phyloP scores from a whole-genome alignment of 1,140 invertebrate species.

The Pollicipes pollicipes region DNA sequence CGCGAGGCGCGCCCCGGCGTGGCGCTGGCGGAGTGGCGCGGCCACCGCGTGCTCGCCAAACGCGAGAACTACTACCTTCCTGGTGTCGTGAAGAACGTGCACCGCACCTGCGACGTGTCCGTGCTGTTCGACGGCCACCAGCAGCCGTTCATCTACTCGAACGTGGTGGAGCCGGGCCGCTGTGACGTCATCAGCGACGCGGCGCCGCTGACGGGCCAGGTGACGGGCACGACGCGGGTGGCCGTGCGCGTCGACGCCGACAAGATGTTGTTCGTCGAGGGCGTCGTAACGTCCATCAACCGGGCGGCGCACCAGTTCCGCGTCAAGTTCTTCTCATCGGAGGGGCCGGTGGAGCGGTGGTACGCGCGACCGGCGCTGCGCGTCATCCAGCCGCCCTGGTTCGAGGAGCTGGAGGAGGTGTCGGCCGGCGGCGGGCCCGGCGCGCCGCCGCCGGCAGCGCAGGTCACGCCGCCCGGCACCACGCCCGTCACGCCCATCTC shows the following conservation, averaged over 20 bases:
- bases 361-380: slow-evolving; percentile 71
- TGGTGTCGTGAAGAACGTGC: slow-evolving; percentile 46
- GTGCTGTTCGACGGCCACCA: slow-evolving; percentile 52
- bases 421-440: slow-evolving; percentile 22
- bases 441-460: slow-evolving; percentile 17
- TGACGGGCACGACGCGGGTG: slow-evolving; percentile 42
- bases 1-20: not conserved
- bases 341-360: slow-evolving; percentile 25
- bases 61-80: slow-evolving; percentile 61
- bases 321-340: slow-evolving; percentile 43
- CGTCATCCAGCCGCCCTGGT: slow-evolving; percentile 83
- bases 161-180: slow-evolving; percentile 48
- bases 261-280: slow-evolving; percentile 59
- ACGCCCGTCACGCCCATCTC: slow-evolving; percentile 14
- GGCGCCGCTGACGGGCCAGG: slow-evolving; percentile 60
- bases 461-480: slow-evolving; percentile 18
- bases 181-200: slow-evolving; percentile 84
- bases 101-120: slow-evolving; percentile 44
- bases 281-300: slow-evolving; percentile 52
- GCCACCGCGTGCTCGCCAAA: slow-evolving; percentile 74
- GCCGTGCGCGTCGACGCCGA: slow-evolving; percentile 36
- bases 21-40: slow-evolving; percentile 47
- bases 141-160: slow-evolving; percentile 37
- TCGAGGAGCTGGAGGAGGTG: slow-evolving; percentile 70
- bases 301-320: slow-evolving; percentile 54